Evolutionary conservation across 2,888 invertebrate species (phyloP), one percentile per base, ranked within the genome.

Genomic region (Acrobasis suavella): DNA sequence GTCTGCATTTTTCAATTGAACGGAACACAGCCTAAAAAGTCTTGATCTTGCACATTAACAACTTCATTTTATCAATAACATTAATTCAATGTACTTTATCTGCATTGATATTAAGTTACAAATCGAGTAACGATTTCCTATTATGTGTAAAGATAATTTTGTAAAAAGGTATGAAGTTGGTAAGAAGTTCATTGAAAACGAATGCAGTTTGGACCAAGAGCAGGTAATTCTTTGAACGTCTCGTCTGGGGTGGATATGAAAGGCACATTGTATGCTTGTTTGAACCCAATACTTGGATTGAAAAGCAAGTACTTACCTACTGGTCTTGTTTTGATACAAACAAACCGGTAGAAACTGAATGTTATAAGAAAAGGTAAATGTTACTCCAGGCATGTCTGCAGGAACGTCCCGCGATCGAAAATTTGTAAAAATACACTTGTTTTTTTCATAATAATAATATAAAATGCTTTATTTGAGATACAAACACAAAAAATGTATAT

Each of bases 141-240:
- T 15, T 15, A 65, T 14, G 12, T 62, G 70, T 67, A 71, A 67
- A 67, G 62, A 49, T 69, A 72, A 69, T 50, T 65, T 75, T 71
- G 77, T 70, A 64, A 64, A 62, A 61, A 62, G 64, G 65, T 77
- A 83, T 81, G 78, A 81, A 80, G 75, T 80, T 80, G 69, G 79
- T 75, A 82, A 83, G 74, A 76, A 88, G 82, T 86, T 86, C 76
- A 90, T 91, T 90, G 86, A 90, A 89, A 89, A 82, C 81, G 85
- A 87, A 87, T 86, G 89, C 88, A 87, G 77, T 76, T 73, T 73
- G 68, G 77, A 81, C 74, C 74, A 72, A 76, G 83, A 80, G 81
- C 85, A 86, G 84, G 85, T 82, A 82, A 79, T 81, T 80, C 79
- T 72, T 67, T 75, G 73, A 72, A 75, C 76, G 75, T 76, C 75